Evolutionary conservation across 2,113 vertebrate species (phyloP), one percentile per base, ranked within the genome.

Genomic region (Strix aluco): DNA sequence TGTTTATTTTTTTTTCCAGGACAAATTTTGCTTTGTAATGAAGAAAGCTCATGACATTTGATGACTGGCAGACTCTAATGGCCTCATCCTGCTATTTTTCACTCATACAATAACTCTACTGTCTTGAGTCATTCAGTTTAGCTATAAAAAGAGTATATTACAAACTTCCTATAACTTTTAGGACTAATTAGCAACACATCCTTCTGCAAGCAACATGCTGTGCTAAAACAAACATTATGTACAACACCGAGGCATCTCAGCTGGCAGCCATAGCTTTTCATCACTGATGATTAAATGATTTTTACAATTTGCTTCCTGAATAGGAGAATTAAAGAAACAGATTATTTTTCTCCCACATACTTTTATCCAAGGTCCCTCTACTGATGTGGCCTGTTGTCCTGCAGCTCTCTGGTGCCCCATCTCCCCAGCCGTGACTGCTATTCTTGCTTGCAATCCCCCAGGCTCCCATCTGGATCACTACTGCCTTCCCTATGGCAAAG

Each of bases 171-270:
- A 21, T 84, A 58, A 79, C 73, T 92, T 94, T 38, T 40, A 80
- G 46, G 12, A 61, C 61, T 85, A 92, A 94, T 92, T 80, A 92
- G 52, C 13, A 57, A 93, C 95, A 72, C 27, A 79, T 54, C 65
- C 36, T 67, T 81, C 61, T 91, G 77, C 70, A 89, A 73, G 88
- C 57, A 92, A 26, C 73, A 62, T 22, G 46, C 83, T 91, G 78
- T 87, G 80, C 49, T 95, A 61, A 81, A 84, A 34, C 36, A 88
- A 90, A 86, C 27, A n/a, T 27, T 40, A 7, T 23, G 51, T 63
- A 46, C 65, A 79, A 21, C 0, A 0, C 15, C 8, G 8, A 96
- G 38, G 49, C 2, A 6, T 46, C 78, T 66, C 30, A 0, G 57
- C 26, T 63, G 63, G 52, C 54, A 89, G 42, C 32, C 22, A 6